Evolutionary conservation across 2,113 vertebrate species (phyloP), one percentile per base, ranked within the genome.

Genomic region (Marcusenius ussheri): DNA sequence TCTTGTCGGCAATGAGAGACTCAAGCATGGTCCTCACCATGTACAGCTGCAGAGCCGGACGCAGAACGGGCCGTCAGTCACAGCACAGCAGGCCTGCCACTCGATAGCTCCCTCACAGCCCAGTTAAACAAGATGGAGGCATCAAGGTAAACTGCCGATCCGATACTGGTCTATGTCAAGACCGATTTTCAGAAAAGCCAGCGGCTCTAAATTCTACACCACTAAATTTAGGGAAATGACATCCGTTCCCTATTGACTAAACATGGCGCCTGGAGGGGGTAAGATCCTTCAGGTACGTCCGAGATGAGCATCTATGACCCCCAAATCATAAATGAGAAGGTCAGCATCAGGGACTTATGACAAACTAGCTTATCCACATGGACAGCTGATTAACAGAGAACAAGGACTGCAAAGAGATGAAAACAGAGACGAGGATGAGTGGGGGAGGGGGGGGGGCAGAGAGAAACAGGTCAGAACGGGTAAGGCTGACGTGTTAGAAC

Each of bases 11-110:
- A 94, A 98, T 96, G 95, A 98, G 97, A 93, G 97, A 97, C 96
- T 98, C 97, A 95, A 98, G 96, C 97, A 98, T 98, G 92, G 97
- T 98, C 96, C 97, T 96, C 95, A 97, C 97, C 97, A 97, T 97
- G 94, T 98, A 97, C 92, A 98, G 96, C 97, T 97, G 95, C 85
- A 92, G 93, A 94, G 94, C 94, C 49, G 92, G 95, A 46, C 9
- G 3, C 39, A 47, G 39, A 47, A 35, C 1, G 7, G 45, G 83
- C 24, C 90, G 90, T 91, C 93, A 95, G 93, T 11, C 24, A 7
- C 1, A 19, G 58, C 5, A 49, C 31, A 77, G 11, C 8, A 53
- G 66, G 17, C 8, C 11, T 35, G 13, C n/a, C 5, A 19, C 27
- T 5, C 70, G 5, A 77, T 7, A 39, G 62, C 62, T 66, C 39